Conservation (phyloP, 2,888 invertebrate species). For the Lepidocyrtoides sp. region DNA sequence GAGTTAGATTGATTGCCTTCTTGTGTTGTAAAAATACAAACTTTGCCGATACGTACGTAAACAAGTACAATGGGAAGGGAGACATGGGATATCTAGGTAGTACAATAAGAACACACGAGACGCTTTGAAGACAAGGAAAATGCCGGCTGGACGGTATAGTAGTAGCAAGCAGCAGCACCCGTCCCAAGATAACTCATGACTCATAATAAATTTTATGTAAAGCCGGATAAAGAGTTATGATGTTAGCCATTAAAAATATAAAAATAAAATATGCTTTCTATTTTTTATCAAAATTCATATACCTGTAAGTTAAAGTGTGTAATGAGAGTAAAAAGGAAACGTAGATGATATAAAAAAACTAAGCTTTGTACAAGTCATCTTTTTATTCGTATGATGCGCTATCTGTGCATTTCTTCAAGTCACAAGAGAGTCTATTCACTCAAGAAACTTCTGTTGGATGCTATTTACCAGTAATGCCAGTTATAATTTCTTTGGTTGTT, state of each 20-base stretch:
- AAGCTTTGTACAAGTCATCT: constrained; percentile 54
- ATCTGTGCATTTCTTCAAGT: background rate
- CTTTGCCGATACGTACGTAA: background rate
- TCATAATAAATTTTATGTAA: constrained; percentile 35
- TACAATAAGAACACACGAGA: constrained; percentile 48
- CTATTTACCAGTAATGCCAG: constrained; percentile 61
- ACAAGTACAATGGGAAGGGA: constrained; percentile 20
- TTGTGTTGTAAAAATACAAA: constrained; percentile 46
- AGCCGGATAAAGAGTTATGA: constrained; percentile 73
- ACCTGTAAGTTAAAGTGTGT: background rate
- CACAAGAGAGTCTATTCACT: background rate
- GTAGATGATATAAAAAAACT: background rate
- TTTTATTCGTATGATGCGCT: background rate
- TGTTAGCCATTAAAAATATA: constrained; percentile 55
- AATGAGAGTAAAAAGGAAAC: background rate
- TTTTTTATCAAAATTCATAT: constrained; percentile 37
- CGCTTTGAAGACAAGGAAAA: constrained; percentile 25
- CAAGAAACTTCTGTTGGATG: background rate
- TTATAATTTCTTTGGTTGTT: constrained; percentile 70
- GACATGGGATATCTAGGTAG: constrained; percentile 29
- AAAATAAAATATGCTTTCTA: constrained; percentile 16
- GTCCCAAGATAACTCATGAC: constrained; percentile 44
- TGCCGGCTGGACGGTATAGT: constrained; percentile 27
- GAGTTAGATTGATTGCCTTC: constrained; percentile 78
- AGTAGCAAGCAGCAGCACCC: constrained; percentile 45